Percentiles rank a stretch among this genome's conserved stretches.
These are phyloP conservation scores for Hypotaenidia okinawae DNA, from an alignment of 2,797 vertebrate genomes.

Conservation along the genomic window DNA sequence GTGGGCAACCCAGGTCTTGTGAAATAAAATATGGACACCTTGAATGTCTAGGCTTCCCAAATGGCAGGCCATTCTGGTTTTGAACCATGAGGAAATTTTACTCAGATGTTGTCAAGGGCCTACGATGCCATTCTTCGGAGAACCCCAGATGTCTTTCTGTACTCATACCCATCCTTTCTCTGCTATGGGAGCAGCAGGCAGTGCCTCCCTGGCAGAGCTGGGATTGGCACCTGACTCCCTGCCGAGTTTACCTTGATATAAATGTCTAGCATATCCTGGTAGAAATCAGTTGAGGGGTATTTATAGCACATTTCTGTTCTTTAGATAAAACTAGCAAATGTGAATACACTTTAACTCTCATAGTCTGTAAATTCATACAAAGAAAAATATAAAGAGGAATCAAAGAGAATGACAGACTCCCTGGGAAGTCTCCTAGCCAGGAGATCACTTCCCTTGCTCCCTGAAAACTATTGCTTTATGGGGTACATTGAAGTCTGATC, in stretches of 20 bases:
- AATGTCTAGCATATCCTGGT: background rate
- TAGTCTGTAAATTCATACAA: slow-evolving; percentile 51
- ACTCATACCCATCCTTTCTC: background rate
- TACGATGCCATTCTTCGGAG: background rate
- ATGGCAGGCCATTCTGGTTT: background rate
- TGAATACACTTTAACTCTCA: slow-evolving; percentile 20
- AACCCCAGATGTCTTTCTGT: background rate
- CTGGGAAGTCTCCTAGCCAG: slow-evolving; percentile 58
- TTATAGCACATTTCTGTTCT: slow-evolving; percentile 26
- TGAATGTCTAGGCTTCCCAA: background rate
- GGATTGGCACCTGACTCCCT: background rate
- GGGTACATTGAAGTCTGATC: slow-evolving; percentile 64
- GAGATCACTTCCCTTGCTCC: slow-evolving; percentile 60
- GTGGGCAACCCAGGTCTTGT: background rate
- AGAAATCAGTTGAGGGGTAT: background rate
- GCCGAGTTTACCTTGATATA: background rate
- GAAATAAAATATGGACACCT: background rate
- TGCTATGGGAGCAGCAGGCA: background rate
- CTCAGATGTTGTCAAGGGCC: background rate
- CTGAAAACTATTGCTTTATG: slow-evolving; percentile 37
- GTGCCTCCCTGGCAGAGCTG: background rate
- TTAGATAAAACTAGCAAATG: slow-evolving; percentile 35
- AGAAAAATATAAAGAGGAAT: slow-evolving; percentile 32
- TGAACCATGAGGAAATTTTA: background rate
- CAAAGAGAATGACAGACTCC: slow-evolving; percentile 59